These are phyloP conservation scores for Gambelia wislizenii DNA, from an alignment of 2,797 vertebrate genomes.

Conservation along the genomic window DNA sequence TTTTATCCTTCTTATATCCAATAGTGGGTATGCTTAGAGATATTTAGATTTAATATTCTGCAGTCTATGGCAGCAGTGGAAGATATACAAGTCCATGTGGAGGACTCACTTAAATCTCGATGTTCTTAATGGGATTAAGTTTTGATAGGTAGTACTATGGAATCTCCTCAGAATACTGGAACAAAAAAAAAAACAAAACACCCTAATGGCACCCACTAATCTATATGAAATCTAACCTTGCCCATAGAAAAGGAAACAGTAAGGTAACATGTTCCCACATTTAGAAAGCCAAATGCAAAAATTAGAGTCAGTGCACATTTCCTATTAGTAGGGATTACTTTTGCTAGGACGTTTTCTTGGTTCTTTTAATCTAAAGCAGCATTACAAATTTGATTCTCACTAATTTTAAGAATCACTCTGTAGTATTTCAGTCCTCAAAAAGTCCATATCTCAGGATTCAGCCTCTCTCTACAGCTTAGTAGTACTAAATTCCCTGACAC, in stretches of 20 bases:
- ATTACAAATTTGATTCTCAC: constrained; percentile 41
- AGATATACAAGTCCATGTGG: not conserved
- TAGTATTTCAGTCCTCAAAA: constrained; percentile 46
- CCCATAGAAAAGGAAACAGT: not conserved
- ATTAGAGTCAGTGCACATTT: not conserved
- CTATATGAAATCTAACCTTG: not conserved
- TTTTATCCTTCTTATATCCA: not conserved
- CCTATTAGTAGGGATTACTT: not conserved
- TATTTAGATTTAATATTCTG: not conserved
- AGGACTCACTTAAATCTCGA: not conserved
- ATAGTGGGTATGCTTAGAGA: not conserved
- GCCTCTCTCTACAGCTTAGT: not conserved
- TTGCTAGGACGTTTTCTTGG: not conserved
- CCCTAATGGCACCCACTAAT: not conserved
- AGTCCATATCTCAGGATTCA: constrained; percentile 49
- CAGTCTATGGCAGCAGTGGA: not conserved
- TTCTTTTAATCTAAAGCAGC: constrained; percentile 37
- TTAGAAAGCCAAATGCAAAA: not conserved
- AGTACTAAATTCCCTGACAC: constrained; percentile 38
- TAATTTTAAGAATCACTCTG: constrained; percentile 43
- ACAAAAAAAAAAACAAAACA: no score
- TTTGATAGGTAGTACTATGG: not conserved
- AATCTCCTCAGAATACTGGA: not conserved
- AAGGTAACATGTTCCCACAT: no score
- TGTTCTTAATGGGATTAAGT: not conserved